Evolutionary conservation across 2,113 vertebrate species (phyloP).

Genomic region (Plecotus auritus): DNA sequence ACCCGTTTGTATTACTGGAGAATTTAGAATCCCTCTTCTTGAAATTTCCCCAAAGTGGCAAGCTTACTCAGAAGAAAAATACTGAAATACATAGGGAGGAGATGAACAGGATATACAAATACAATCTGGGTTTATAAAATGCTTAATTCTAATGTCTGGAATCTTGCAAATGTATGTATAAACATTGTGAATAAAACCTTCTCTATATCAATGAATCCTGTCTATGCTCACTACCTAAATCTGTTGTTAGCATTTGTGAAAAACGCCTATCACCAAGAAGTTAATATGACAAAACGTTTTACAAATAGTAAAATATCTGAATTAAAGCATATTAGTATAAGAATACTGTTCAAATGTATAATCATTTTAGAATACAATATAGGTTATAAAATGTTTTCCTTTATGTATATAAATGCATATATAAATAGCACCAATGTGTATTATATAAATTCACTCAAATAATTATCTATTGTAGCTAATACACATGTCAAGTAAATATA

Average conservation of each 20-base stretch:
- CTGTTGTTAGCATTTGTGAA: background rate
- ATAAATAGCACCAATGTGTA: background rate
- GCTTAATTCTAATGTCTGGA: background rate
- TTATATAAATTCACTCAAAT: background rate
- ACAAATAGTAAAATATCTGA: background rate
- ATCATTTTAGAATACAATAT: background rate
- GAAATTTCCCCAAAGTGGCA: background rate
- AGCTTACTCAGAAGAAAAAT: background rate
- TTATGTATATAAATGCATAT: background rate
- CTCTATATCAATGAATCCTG: background rate
- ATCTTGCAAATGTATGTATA: background rate
- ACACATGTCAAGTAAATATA: background rate
- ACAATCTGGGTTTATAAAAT: background rate
- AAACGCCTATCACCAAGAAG: background rate
- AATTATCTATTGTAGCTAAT: background rate
- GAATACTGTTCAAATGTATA: background rate
- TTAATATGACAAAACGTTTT: background rate
- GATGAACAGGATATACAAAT: background rate
- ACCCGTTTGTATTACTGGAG: background rate
- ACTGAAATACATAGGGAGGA: background rate
- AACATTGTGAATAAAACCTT: background rate
- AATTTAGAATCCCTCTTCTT: background rate
- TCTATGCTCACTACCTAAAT: background rate
- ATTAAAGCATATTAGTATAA: background rate
- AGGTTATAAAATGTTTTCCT: background rate